Evolutionary conservation across 2,113 vertebrate species (phyloP), one percentile per base, ranked within the genome.

Genomic region (Athene cunicularia): DNA sequence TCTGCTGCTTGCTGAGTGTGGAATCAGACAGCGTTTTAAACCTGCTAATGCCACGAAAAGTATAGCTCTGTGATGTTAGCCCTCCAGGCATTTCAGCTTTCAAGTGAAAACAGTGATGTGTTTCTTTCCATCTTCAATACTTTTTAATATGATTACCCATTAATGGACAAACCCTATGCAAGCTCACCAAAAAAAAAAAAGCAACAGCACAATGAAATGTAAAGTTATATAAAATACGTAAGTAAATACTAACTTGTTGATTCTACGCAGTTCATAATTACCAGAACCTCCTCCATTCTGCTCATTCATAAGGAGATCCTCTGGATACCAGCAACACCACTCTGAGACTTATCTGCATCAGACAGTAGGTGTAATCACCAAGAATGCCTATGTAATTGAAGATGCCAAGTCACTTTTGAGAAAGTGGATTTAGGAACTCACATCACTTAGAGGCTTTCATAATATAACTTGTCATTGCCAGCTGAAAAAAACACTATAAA

Each of bases 111-210:
- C 60, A 56, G 83, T 71, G 92, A 97, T 96, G 88, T 55, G 83
- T 89, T 94, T 95, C 95, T 96, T 97, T 97, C 96, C 95, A 97
- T 97, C 94, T 87, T 92, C 96, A 95, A 95, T 96, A 95, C 11
- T 70, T 80, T 82, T 56, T 49, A 83, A 37, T 74, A 63, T 20
- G 56, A 60, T 64, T 72, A 89, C 13, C 47, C 56, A 67, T 30
- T 84, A 92, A 63, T 7, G 32, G 59, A 72, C 2, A 0, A 84
- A 84, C 49, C 39, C 28, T 43, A 94, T 6, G 15, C 27, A 84
- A 68, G 60, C 95, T 58, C 23, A 62, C 19, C 27, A 3, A 86
- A 47, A 41, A 3, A 86, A 47, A 41, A 49, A 88, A 39, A 24
- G 9, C 41, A 84, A 22, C n/a, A 79, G 43, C 58, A 49, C 19